Evolutionary conservation across 2,113 vertebrate species (phyloP).

Genomic region (Caloenas nicobarica): DNA sequence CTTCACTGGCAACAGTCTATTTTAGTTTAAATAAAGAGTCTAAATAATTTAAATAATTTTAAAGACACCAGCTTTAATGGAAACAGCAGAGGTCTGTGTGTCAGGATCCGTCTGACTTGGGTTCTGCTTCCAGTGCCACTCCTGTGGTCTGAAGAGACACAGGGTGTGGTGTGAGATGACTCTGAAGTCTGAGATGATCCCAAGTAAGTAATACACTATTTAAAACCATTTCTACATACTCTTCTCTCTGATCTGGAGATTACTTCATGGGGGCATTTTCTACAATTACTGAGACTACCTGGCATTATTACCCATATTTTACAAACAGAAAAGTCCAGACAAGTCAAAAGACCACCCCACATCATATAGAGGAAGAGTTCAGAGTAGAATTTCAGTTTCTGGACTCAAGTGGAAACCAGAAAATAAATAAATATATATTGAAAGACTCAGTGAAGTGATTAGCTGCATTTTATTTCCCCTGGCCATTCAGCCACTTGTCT

Average conservation of each 20-base stretch:
- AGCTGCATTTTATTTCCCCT: background rate
- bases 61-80: background rate
- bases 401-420: background rate
- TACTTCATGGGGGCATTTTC: background rate
- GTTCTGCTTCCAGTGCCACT: background rate
- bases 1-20: background rate
- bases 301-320: background rate
- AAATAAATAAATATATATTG: background rate
- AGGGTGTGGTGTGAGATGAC: background rate
- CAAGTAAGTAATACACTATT: background rate
- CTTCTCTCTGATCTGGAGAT: background rate
- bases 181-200: background rate
- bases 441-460: background rate
- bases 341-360: background rate
- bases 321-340: background rate
- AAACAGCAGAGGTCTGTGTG: background rate
- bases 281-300: background rate
- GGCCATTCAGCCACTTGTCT: background rate
- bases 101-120: background rate
- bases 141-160: accelerated
- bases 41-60: background rate
- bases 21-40: background rate
- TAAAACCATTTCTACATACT: background rate
- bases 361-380: background rate
- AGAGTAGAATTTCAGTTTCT: background rate